Evolutionary conservation across 2,113 vertebrate genomes (phyloP).

Genomic region (Istiophorus platypterus): DNA sequence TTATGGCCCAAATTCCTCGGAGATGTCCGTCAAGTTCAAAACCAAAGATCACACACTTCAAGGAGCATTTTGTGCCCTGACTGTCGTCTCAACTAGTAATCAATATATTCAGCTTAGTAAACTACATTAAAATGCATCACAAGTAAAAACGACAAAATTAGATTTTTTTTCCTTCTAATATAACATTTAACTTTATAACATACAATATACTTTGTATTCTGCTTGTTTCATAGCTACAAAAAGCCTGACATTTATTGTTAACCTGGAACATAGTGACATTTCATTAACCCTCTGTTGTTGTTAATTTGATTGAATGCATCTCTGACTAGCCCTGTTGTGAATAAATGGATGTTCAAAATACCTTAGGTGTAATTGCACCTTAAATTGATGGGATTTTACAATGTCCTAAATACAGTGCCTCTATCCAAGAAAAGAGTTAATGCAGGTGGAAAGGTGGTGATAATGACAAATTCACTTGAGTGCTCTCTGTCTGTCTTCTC

Average conservation of each 20-base stretch:
- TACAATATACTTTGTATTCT: neutral
- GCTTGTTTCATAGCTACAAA: neutral
- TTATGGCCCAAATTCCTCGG: slow-evolving; percentile 46
- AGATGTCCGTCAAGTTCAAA: slow-evolving; percentile 49
- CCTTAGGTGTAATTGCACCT: slow-evolving; percentile 7
- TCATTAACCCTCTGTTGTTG: slow-evolving; percentile 22
- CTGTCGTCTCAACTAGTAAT: neutral
- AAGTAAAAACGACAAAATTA: neutral
- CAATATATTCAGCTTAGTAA: neutral
- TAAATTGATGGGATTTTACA: neutral
- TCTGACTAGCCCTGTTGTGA: neutral
- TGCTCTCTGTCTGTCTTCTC: slow-evolving; percentile 28
- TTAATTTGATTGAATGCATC: slow-evolving; percentile 33
- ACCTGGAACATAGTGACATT: slow-evolving; percentile 21
- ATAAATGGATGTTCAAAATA: slow-evolving; percentile 24
- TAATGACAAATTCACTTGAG: slow-evolving; percentile 32
- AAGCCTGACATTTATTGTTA: slow-evolving; percentile 1
- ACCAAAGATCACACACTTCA: slow-evolving; percentile 54
- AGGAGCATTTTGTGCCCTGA: slow-evolving; percentile 20
- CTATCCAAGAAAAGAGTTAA: slow-evolving; percentile 25
- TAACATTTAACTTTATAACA: neutral
- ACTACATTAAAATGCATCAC: neutral
- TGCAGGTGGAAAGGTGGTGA: slow-evolving; percentile 34
- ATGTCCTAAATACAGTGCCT: slow-evolving; percentile 18
- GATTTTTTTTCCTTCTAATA: neutral